Evolutionary conservation across 2,888 invertebrate species (phyloP).

Genomic region (Heliconius erato): DNA sequence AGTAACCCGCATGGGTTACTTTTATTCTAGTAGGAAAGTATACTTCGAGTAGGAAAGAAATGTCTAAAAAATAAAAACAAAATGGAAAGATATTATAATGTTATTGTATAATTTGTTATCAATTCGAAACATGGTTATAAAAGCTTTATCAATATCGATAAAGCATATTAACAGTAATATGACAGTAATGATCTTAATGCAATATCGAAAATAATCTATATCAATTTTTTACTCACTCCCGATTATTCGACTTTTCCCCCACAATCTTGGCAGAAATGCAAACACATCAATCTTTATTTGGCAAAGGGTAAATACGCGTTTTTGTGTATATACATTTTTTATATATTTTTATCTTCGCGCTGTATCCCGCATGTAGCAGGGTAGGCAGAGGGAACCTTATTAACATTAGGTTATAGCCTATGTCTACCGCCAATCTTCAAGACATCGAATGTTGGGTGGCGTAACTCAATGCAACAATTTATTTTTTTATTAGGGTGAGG

Average conservation of each 20-base stretch:
- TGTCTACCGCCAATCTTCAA: not conserved
- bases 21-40: too few relatives aligned
- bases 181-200: constrained; percentile 17
- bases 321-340: not conserved
- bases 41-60: too few relatives aligned
- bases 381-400: not conserved
- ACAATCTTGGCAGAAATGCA: constrained; percentile 14
- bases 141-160: not conserved
- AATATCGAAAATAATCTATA: constrained; percentile 7
- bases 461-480: not conserved
- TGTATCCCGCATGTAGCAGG: not conserved
- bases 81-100: too few relatives aligned
- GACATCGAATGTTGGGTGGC: not conserved
- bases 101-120: not conserved
- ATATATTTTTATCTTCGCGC: not conserved
- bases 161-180: not conserved
- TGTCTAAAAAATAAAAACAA: too few relatives aligned
- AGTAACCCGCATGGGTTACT: too few relatives aligned
- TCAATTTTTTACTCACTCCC: constrained; percentile 7
- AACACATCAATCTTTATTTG: constrained; percentile 31
- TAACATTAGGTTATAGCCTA: not conserved
- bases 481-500: not conserved
- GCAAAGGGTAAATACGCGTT: constrained; percentile 1
- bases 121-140: not conserved
- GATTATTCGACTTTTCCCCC: constrained; percentile 11